Evolutionary conservation across 1,140 invertebrate genomes (phyloP).

Genomic region (Adoxophyes honmai): DNA sequence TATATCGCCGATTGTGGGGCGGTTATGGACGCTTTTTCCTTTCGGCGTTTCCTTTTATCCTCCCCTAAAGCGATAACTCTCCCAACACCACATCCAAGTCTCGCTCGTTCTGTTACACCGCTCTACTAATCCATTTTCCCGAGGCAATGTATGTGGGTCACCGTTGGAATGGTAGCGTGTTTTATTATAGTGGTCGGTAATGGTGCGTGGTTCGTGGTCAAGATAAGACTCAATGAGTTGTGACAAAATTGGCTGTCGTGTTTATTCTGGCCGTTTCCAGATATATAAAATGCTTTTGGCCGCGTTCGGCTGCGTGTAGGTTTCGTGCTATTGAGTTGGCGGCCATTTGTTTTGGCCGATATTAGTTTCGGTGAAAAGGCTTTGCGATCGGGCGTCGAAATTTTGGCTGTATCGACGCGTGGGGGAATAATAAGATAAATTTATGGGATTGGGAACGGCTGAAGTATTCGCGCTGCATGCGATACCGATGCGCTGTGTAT

Average conservation of each 20-base stretch:
- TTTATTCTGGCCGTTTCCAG: constrained; percentile 33
- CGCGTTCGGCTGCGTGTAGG: not conserved
- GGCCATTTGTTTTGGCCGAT: not conserved
- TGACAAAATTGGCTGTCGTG: constrained; percentile 47
- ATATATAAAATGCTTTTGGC: constrained; percentile 28
- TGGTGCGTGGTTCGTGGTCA: constrained; percentile 33
- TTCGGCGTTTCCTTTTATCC: constrained; percentile 5
- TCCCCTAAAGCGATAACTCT: too few species aligned
- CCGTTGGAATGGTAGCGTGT: not conserved
- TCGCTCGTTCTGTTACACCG: not conserved
- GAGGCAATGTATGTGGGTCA: not conserved
- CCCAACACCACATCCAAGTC: not conserved
- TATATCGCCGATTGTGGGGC: constrained; percentile 7
- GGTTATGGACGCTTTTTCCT: constrained; percentile 13
- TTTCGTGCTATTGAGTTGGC: not conserved
- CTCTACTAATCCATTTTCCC: not conserved
- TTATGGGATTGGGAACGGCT: too few species aligned
- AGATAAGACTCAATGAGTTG: constrained; percentile 58
- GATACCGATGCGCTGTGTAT: too few species aligned
- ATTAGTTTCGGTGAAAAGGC: not conserved
- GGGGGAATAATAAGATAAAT: too few species aligned
- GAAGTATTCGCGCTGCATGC: too few species aligned
- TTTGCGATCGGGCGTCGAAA: not conserved
- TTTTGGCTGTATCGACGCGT: too few species aligned
- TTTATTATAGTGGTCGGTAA: constrained; percentile 9